Evolutionary conservation across 92 coral and sea anemone genomes (phyloP), one percentile per base, ranked within the genome.

Genomic region (Zoanthus sansibaricus): DNA sequence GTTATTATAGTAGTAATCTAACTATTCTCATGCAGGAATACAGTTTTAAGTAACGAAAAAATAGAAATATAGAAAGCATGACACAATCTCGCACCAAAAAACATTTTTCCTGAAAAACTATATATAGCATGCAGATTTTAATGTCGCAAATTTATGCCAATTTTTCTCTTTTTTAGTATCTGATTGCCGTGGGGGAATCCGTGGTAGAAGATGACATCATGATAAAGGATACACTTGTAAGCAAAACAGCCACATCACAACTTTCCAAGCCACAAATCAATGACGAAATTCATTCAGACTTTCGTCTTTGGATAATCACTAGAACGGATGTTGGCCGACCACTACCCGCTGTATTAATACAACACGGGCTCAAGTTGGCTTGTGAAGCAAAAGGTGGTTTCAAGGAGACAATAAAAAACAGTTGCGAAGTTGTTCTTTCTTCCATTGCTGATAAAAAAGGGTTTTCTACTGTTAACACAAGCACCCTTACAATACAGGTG

Each of bases 311-410:
- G 92, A 46, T 97, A 14, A 84, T 91, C 74, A 95, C 94, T 16
- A 91, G 91, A 14, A 87, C 96, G 13, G 98, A 92, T 49, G 77
- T 74, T 49, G 97, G 96, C 42, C 68, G 83, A 17, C 92, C 95
- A 21, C 82, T 97, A n/a, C 99, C 99, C 16, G 94, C 95, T 54
- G 92, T 93, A 47, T 86, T 97, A 20, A 93, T 93, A 77, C 98
- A 95, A 11, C 92, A 87, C n/a, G 98, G 99, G 86, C 87, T 97
- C 80, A 97, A 95, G 78, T 78, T 97, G 49, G 96, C 99, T 32
- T 97, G 99, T 69, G 98, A 97, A 84, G 91, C 92, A 10, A 93
- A 97, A 76, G 78, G 76, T 11, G 67, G 48, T 56, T 91, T 90
- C 55, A 93, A 90, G 32, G 90, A 92, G 20, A 78, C 82, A 4